phyloP scores from a whole-genome alignment of 2,113 vertebrate genomes.

The Salvelinus alpinus region DNA sequence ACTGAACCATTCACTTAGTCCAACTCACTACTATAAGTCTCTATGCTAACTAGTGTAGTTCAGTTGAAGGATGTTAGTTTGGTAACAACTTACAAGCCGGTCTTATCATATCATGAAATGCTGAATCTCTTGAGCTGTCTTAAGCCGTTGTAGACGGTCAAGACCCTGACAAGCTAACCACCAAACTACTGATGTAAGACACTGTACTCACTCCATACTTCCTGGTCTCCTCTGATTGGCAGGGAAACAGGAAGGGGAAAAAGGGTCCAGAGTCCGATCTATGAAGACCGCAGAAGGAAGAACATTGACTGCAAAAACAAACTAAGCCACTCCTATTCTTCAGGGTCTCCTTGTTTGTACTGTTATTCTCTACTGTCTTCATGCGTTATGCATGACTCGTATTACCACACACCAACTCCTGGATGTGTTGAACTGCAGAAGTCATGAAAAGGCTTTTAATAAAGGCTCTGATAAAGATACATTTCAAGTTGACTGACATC shows the following conservation, averaged over 20 bases:
- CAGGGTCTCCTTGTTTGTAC: constrained; percentile 19
- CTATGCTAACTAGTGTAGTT: background rate
- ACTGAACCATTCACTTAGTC: background rate
- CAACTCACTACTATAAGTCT: background rate
- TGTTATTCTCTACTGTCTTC: constrained; percentile 8
- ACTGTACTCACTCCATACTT: background rate
- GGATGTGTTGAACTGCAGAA: background rate
- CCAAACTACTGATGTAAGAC: background rate
- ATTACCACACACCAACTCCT: background rate
- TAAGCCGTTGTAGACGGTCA: background rate
- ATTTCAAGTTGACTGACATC: constrained; percentile 20
- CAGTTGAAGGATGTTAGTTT: background rate
- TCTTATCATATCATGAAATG: too few relatives aligned
- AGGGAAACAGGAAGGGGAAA: constrained; percentile 89
- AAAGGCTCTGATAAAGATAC: constrained; percentile 9
- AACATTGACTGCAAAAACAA: constrained; percentile 13
- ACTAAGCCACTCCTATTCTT: constrained; percentile 9
- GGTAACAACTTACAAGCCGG: too few relatives aligned
- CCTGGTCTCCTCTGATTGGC: constrained; percentile 51
- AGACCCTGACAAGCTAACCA: background rate
- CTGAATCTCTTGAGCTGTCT: background rate
- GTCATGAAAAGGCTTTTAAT: constrained; percentile 6
- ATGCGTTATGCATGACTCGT: constrained; percentile 53
- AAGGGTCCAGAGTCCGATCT: constrained; percentile 82
- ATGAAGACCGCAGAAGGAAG: constrained; percentile 61